Evolutionary conservation across 2,888 invertebrate genomes (phyloP).

Genomic region (Argyresthia albistria): DNA sequence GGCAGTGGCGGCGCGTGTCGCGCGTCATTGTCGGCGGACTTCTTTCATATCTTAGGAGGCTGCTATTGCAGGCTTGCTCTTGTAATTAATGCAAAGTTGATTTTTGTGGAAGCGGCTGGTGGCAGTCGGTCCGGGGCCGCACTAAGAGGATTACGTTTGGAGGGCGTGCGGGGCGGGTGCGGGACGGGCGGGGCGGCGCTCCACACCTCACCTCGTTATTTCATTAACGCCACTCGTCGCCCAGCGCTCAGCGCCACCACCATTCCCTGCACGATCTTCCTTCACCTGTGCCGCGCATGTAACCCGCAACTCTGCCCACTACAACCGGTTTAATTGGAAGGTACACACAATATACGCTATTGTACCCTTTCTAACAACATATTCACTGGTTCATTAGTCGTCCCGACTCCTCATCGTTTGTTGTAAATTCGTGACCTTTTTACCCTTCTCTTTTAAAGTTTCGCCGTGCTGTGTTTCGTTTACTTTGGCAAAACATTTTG

Average conservation of each 20-base stretch:
- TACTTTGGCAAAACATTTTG: slow-evolving; percentile 1
- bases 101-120: slow-evolving; percentile 6
- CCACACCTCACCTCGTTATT: slow-evolving; percentile 14
- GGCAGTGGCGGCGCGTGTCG: no score
- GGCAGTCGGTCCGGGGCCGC: slow-evolving; percentile 4
- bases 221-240: slow-evolving; percentile 13
- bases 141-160: slow-evolving; percentile 15
- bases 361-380: slow-evolving; percentile 13
- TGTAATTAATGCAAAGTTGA: slow-evolving; percentile 7
- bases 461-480: slow-evolving; percentile 1
- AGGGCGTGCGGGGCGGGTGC: slow-evolving; percentile 7
- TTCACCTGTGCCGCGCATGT: neutral
- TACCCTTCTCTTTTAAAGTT: slow-evolving; percentile 25
- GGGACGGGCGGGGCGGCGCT: slow-evolving; percentile 4
- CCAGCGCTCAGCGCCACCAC: neutral
- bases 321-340: slow-evolving; percentile 1
- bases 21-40: neutral
- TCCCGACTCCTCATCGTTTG: slow-evolving; percentile 48
- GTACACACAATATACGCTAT: slow-evolving; percentile 1
- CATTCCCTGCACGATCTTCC: neutral
- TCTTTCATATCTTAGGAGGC: slow-evolving; percentile 1
- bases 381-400: slow-evolving; percentile 55
- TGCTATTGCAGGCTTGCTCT: slow-evolving; percentile 5
- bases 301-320: neutral
- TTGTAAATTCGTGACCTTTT: slow-evolving; percentile 40